Evolutionary conservation across 2,888 invertebrate species (phyloP), one percentile per base, ranked within the genome.

Genomic region (Morinoia aosen): DNA sequence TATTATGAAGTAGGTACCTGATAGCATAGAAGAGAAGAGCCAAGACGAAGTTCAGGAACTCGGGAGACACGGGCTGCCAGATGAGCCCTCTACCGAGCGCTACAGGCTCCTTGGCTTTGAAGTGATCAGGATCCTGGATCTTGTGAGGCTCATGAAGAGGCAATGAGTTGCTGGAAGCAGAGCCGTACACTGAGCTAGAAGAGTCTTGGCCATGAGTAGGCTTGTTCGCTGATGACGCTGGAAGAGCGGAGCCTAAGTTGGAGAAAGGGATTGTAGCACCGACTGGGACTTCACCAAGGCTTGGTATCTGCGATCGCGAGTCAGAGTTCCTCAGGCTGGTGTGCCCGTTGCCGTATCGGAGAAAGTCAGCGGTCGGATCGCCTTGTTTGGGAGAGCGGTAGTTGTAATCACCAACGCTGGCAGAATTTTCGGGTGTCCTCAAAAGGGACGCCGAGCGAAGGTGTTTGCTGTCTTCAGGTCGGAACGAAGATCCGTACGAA

Each of bases 41-140:
- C 95, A 98, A 97, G 33, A 98, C 98, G 97, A 98, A 98, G 97
- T 99, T 99, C 96, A 98, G 97, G 97, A 98, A 98, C 97, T 99
- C 98, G 76, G 98, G 97, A 96, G 98, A 98, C n/a, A 98, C 98
- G 33, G 98, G 98, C 96, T 98, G 98, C 95, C 97, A 93, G 97
- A 97, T 97, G 98, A 95, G 91, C 57, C 98, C 95, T 97, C 97
- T 96, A 97, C 97, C 88, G 97, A 95, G 95, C 88, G 95, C 91
- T 19, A 91, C 33, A 2, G 94, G 57, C 40, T 58, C 94, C 57
- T 94, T 94, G 14, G 19, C 40, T 48, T 57, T 57, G 57, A 57
- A 33, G 39, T 48, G 48, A 48, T 40, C 57, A 10, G 48, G 16
- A 58, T 39, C 25, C n/a, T 61, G 58, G 11, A 64, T 3, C 25